Percentiles rank a stretch among this genome's conserved stretches.
These are phyloP conservation scores for Drosophila prosaltans DNA, from an alignment of 1,140 invertebrate genomes.

Conservation along the genomic window DNA sequence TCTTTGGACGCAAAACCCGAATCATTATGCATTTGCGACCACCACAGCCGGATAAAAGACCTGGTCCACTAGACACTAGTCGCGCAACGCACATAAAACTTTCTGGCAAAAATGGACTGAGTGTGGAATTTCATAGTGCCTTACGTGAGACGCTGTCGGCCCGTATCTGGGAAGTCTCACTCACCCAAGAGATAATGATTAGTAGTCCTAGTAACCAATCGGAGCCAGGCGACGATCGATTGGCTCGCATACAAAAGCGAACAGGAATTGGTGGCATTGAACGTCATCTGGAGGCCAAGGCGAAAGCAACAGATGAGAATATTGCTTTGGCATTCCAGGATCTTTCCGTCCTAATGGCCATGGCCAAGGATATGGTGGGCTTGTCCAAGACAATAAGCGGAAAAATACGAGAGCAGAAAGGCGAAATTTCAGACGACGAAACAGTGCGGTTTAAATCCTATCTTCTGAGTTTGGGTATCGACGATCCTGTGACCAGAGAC, in stretches of 20 bases:
- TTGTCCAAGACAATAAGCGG: slow-evolving; percentile 96
- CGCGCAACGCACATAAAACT: slow-evolving; percentile 91
- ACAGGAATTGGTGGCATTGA: slow-evolving; percentile 98
- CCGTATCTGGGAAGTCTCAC: slow-evolving; percentile 86
- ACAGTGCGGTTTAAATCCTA: slow-evolving; percentile 98
- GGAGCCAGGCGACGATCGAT: slow-evolving; percentile 60
- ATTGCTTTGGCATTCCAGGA: slow-evolving; percentile 98
- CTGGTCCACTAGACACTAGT: slow-evolving; percentile 90
- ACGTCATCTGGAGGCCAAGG: slow-evolving; percentile 93
- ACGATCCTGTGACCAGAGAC: slow-evolving; percentile 97
- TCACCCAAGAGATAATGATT: slow-evolving; percentile 47
- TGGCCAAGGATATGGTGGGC: slow-evolving; percentile 98
- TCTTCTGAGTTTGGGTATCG: slow-evolving; percentile 97
- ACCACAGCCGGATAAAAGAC: slow-evolving; percentile 86
- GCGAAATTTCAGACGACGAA: slow-evolving; percentile 98
- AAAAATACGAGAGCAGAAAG: slow-evolving; percentile 97
- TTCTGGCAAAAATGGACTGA: slow-evolving; percentile 94
- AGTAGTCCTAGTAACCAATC: slow-evolving; percentile 3
- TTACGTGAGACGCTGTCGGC: slow-evolving; percentile 86
- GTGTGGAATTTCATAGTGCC: slow-evolving; percentile 87
- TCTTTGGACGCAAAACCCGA: slow-evolving; percentile 91
- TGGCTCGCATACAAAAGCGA: slow-evolving; percentile 85
- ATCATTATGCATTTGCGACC: slow-evolving; percentile 91
- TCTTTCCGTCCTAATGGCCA: slow-evolving; percentile 94
- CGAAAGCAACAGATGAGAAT: slow-evolving; percentile 94